Conservation (phyloP, 1,140 invertebrate genomes). For the Conopomorpha cramerella region DNA sequence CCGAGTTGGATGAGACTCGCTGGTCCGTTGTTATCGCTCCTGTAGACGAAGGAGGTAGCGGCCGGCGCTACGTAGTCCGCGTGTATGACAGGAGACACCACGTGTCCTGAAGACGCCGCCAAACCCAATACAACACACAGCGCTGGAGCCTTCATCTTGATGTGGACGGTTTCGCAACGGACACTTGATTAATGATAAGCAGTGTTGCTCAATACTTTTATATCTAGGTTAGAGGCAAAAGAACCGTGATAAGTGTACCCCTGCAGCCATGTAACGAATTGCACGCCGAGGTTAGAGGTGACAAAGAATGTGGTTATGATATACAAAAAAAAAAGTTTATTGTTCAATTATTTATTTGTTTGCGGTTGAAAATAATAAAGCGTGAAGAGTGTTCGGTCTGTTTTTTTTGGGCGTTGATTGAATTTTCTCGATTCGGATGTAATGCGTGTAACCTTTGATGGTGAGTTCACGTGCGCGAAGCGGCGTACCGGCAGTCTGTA, state of each 20-base stretch:
- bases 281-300: conserved; percentile 46
- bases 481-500: too few relatives aligned
- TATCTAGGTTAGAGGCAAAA: conserved; percentile 39
- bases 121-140: conserved; percentile 19
- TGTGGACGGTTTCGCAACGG: conserved; percentile 15
- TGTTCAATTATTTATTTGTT: conserved; percentile 12
- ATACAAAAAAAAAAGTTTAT: conserved; percentile 37
- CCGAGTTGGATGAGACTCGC: conserved; percentile 51
- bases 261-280: conserved; percentile 50
- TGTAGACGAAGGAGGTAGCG: conserved; percentile 56
- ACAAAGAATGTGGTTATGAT: conserved; percentile 44
- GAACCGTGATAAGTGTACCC: conserved; percentile 29
- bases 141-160: conserved; percentile 29
- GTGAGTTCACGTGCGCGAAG: too few relatives aligned
- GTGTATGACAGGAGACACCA: conserved; percentile 15
- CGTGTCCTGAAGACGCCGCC: conserved; percentile 9
- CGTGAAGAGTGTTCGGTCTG: not conserved
- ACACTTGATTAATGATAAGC: conserved; percentile 43
- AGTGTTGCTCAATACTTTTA: conserved; percentile 53
- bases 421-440: too few relatives aligned
- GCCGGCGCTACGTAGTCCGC: conserved; percentile 25
- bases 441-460: too few relatives aligned
- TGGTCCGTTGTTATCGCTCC: conserved; percentile 54
- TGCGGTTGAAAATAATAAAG: not conserved
- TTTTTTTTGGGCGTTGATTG: too few relatives aligned